Conservation (phyloP, 2,797 vertebrate species). For the Malacoctenus gilli region DNA sequence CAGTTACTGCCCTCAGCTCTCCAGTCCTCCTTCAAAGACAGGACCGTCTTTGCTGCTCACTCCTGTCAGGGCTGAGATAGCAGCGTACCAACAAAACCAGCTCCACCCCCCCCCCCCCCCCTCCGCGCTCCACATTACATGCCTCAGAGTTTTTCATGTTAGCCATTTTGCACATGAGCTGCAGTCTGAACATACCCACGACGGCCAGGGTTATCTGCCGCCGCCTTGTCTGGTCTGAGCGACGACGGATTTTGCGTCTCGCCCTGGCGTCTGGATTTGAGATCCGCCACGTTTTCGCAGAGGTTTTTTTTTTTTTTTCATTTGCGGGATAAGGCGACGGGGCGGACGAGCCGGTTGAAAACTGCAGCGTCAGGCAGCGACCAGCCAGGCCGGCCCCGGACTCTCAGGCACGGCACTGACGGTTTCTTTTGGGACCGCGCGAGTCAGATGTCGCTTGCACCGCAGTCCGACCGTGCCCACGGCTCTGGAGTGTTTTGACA, state of each 20-base stretch:
- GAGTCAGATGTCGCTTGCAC: conserved; percentile 66
- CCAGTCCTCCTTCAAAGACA: conserved; percentile 14
- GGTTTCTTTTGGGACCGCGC: conserved; percentile 61
- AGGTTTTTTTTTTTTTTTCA: no score
- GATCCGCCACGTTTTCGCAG: conserved; percentile 7
- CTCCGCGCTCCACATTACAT: conserved; percentile 43
- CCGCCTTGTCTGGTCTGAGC: conserved; percentile 8
- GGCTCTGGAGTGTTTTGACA: conserved; percentile 64
- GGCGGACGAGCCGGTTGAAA: conserved; percentile 36
- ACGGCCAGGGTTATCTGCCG: conserved; percentile 13
- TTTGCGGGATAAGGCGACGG: conserved; percentile 4
- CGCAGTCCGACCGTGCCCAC: conserved; percentile 40
- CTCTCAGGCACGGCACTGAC: conserved; percentile 49
- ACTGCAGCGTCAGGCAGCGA: conserved; percentile 59
- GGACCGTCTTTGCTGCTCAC: conserved; percentile 19
- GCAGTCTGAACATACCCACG: conserved; percentile 32
- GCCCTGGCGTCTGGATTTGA: no score
- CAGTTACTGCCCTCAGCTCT: conserved; percentile 23
- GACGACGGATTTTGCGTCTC: conserved; percentile 7
- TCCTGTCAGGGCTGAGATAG: conserved; percentile 30
- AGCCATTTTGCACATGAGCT: conserved; percentile 46
- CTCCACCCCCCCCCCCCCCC: conserved; percentile 30
- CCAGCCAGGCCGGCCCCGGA: conserved; percentile 38
- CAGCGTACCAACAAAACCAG: conserved; percentile 16
- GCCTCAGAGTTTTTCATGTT: conserved; percentile 33